Conservation (phyloP, 2,888 invertebrate genomes). For the Acanthacorydalis orientalis region DNA sequence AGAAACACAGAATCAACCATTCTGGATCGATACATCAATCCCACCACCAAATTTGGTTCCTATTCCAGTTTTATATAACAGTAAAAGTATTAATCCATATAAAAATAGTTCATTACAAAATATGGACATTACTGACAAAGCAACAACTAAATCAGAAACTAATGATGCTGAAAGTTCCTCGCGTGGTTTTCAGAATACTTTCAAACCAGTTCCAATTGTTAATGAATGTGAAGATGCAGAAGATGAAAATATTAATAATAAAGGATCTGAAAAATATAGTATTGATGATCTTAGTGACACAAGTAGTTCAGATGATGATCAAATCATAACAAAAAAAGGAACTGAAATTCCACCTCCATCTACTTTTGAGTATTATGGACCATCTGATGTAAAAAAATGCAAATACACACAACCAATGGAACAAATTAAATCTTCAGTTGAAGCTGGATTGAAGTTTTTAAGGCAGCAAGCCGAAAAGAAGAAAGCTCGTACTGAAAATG, state of each 20-base stretch:
- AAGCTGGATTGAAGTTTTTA: slow-evolving; percentile 34
- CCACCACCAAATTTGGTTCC: slow-evolving; percentile 16
- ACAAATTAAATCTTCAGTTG: slow-evolving; percentile 32
- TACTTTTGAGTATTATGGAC: slow-evolving; percentile 41
- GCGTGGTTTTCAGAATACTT: not conserved
- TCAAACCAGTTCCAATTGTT: slow-evolving; percentile 13
- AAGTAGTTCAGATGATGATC: slow-evolving; percentile 1
- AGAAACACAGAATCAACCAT: not conserved
- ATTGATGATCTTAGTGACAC: too few species aligned
- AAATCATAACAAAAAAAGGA: slow-evolving; percentile 17
- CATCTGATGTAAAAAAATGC: slow-evolving; percentile 16
- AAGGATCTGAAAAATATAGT: slow-evolving; percentile 1
- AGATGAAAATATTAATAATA: slow-evolving; percentile 10
- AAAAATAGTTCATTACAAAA: not conserved
- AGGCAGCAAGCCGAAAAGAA: slow-evolving; percentile 33
- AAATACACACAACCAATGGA: slow-evolving; percentile 11
- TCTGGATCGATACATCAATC: slow-evolving; percentile 5
- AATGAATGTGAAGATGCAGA: slow-evolving; percentile 12
- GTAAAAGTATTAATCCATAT: slow-evolving; percentile 1
- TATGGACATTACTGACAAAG: too few species aligned
- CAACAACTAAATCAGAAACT: too few species aligned
- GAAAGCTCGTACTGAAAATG: slow-evolving; percentile 7
- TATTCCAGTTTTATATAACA: not conserved
- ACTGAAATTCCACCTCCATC: slow-evolving; percentile 48
- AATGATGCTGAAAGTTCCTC: not conserved